Percentiles rank a stretch among this genome's conserved stretches.
Evolutionary conservation across 2,797 vertebrate genomes (phyloP).

Genomic region (Falco biarmicus): DNA sequence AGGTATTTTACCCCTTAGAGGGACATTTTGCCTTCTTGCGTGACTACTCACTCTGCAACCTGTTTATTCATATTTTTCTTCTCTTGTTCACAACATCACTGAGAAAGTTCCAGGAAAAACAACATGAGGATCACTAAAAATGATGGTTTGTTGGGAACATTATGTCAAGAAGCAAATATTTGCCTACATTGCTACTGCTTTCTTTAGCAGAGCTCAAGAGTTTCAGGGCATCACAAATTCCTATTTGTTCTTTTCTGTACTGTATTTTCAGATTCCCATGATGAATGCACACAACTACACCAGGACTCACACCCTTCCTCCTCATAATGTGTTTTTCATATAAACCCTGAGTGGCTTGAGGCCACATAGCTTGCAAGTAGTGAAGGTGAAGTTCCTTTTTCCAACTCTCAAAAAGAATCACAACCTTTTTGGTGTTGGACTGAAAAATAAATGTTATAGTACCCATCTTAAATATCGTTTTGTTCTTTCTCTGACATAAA

Average conservation of each 20-base stretch:
- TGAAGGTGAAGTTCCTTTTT: neutral
- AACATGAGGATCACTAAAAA: neutral
- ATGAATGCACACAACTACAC: neutral
- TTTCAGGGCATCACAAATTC: neutral
- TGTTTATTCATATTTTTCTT: neutral
- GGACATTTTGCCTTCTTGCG: neutral
- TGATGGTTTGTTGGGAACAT: neutral
- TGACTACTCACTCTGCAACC: neutral
- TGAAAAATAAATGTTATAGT: neutral
- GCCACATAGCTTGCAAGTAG: neutral
- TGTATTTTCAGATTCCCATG: neutral
- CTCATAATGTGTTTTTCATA: neutral
- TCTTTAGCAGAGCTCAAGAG: neutral
- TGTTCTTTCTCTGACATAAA: neutral
- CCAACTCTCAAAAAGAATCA: neutral
- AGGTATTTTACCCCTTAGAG: accelerated
- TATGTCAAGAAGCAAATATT: neutral
- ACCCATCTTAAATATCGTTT: neutral
- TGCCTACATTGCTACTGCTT: neutral
- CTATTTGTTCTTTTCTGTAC: neutral
- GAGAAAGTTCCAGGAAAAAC: neutral
- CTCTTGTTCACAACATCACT: neutral
- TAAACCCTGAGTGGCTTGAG: neutral
- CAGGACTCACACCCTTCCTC: neutral
- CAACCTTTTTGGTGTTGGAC: neutral